These are phyloP conservation scores for Budorcas taxicolor DNA, from an alignment of 2,113 vertebrate genomes.

Conservation along the genomic window DNA sequence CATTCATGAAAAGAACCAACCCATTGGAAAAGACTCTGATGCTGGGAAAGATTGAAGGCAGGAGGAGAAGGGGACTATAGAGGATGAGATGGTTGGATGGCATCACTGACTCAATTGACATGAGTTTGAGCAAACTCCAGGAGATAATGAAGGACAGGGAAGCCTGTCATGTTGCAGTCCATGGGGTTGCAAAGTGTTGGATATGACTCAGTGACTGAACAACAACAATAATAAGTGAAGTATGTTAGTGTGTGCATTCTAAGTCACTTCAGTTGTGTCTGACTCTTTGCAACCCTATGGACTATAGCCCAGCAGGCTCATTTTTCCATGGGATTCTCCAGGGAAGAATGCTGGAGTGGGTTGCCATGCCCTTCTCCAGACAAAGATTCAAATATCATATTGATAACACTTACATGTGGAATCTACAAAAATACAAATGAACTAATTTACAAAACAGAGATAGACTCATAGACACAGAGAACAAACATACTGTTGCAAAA, in stretches of 20 bases:
- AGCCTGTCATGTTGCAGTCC: neutral
- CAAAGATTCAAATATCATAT: neutral
- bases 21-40: neutral
- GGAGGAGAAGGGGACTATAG: neutral
- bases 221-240: neutral
- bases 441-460: neutral
- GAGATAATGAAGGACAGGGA: neutral
- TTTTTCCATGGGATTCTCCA: neutral
- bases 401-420: neutral
- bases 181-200: neutral
- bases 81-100: neutral
- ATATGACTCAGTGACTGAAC: neutral
- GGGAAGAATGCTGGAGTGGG: neutral
- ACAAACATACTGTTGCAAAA: neutral
- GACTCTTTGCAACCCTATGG: neutral
- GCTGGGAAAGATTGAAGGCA: neutral
- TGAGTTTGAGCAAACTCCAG: neutral
- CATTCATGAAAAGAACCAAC: neutral
- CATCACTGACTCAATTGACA: neutral
- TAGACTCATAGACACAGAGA: neutral
- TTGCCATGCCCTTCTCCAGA: neutral
- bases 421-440: neutral
- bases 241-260: neutral
- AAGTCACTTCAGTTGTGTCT: neutral
- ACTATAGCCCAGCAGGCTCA: neutral